phyloP scores from a whole-genome alignment of 2,888 invertebrate genomes.

The Himalopsyche japonica region DNA sequence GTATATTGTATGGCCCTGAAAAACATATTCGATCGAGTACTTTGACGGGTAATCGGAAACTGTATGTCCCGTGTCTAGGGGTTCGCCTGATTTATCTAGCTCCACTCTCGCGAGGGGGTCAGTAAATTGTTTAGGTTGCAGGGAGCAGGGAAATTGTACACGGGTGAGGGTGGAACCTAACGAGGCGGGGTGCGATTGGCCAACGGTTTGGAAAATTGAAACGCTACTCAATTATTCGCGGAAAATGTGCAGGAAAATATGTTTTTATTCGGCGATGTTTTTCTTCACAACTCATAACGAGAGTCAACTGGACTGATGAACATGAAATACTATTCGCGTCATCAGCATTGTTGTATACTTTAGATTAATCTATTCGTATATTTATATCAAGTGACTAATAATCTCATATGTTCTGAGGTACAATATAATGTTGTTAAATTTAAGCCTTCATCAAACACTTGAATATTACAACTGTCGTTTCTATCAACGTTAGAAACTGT shows the following conservation, averaged over 20 bases:
- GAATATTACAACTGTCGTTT: too few species aligned
- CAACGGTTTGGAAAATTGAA: constrained; percentile 31
- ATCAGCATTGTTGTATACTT: too few species aligned
- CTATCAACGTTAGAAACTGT: too few species aligned
- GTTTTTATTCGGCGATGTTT: too few species aligned
- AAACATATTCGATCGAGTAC: not conserved
- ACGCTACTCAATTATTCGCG: not conserved
- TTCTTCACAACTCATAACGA: too few species aligned
- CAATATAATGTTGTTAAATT: too few species aligned
- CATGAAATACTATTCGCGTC: too few species aligned
- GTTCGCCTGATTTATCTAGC: not conserved
- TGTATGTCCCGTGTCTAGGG: not conserved
- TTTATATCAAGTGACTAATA: too few species aligned
- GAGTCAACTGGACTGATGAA: too few species aligned
- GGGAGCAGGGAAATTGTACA: not conserved
- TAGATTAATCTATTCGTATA: too few species aligned
- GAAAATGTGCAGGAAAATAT: not conserved
- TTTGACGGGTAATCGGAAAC: not conserved
- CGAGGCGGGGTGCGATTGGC: not conserved
- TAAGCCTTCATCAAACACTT: too few species aligned
- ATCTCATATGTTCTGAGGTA: too few species aligned
- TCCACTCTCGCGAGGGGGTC: not conserved
- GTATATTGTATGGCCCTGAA: not conserved
- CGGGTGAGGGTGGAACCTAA: not conserved
- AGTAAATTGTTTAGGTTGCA: not conserved